Conservation (phyloP, 2,888 invertebrate genomes). For the Parochlus steinenii region DNA sequence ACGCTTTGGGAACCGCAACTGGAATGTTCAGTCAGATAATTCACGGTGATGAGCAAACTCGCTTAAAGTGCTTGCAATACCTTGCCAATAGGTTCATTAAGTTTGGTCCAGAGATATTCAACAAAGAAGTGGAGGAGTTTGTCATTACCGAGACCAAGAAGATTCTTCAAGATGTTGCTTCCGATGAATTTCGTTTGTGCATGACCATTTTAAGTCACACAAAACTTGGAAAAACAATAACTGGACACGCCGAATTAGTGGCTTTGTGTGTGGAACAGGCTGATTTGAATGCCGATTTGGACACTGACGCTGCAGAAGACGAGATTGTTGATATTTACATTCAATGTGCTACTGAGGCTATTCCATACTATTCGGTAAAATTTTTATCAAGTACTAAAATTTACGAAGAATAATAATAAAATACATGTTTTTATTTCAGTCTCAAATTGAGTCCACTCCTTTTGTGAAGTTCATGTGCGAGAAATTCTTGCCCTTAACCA, state of each 20-base stretch:
- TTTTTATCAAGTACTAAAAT: constrained; percentile 17
- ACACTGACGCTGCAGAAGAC: constrained; percentile 33
- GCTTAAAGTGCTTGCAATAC: constrained; percentile 80
- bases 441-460: constrained; percentile 68
- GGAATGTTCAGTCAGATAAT: constrained; percentile 54
- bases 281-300: constrained; percentile 53
- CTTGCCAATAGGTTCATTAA: constrained; percentile 66
- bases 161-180: constrained; percentile 73
- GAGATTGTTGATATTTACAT: constrained; percentile 64
- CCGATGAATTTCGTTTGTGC: constrained; percentile 79
- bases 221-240: constrained; percentile 60
- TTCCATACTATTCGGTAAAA: constrained; percentile 81
- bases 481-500: constrained; percentile 60
- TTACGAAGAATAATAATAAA: constrained; percentile 9
- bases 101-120: constrained; percentile 59
- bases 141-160: constrained; percentile 73
- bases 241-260: constrained; percentile 74
- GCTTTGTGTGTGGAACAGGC: constrained; percentile 75
- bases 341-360: constrained; percentile 69
- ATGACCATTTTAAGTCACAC: constrained; percentile 75
- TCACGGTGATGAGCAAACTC: constrained; percentile 52
- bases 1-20: constrained; percentile 38
- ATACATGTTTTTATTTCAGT: constrained; percentile 35
- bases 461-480: constrained; percentile 74
- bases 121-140: constrained; percentile 70